Conservation (phyloP, 1,140 invertebrate genomes). For the Tetramorium parvispinum region DNA sequence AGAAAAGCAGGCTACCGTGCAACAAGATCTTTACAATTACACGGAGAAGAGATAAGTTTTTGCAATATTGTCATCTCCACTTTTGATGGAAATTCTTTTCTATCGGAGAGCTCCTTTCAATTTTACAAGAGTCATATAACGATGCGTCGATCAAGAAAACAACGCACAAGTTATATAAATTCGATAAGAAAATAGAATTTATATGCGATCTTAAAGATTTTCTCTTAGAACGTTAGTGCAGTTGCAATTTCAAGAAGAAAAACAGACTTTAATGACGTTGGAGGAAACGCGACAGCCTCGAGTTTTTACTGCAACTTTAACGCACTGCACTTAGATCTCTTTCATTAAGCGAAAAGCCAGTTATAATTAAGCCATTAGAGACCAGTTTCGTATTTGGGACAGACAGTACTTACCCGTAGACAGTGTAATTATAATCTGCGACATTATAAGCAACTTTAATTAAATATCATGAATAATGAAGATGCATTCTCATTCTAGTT, state of each 20-base stretch:
- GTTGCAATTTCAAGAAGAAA: not conserved
- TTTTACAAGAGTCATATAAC: constrained; percentile 20
- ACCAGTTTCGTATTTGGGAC: constrained; percentile 1
- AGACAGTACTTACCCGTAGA: not conserved
- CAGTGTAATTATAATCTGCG: constrained; percentile 39
- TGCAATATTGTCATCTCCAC: constrained; percentile 51
- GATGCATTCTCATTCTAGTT: not conserved
- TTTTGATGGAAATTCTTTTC: constrained; percentile 64
- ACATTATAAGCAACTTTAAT: constrained; percentile 29
- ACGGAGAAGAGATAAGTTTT: constrained; percentile 23
- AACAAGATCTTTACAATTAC: constrained; percentile 21
- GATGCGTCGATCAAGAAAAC: constrained; percentile 30
- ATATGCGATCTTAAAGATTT: constrained; percentile 7
- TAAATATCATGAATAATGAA: constrained; percentile 33
- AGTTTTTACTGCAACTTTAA: constrained; percentile 38
- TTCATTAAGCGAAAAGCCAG: constrained; percentile 48
- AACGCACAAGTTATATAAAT: not conserved
- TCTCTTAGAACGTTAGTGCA: not conserved
- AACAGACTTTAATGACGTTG: constrained; percentile 6
- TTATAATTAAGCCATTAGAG: constrained; percentile 48
- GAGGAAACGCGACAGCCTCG: not conserved
- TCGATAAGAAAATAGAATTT: constrained; percentile 11
- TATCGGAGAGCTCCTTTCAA: constrained; percentile 30
- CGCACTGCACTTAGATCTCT: constrained; percentile 36
- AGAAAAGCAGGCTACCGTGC: not conserved